These are phyloP conservation scores for Saccopteryx leptura DNA, from an alignment of 2,113 vertebrate species.

Conservation along the genomic window DNA sequence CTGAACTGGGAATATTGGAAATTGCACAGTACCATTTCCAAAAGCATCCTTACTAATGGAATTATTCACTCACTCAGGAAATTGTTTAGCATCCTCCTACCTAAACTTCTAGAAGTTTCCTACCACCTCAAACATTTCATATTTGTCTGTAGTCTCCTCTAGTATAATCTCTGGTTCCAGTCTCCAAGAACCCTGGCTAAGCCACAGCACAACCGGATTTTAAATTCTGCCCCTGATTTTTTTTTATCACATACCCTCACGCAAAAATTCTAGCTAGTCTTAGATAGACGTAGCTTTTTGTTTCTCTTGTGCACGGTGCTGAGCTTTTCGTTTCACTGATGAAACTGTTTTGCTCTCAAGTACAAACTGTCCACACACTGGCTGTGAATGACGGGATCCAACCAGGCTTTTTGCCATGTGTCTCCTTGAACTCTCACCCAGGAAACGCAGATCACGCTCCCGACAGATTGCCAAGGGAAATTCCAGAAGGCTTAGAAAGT, in stretches of 20 bases:
- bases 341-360: constrained; percentile 56
- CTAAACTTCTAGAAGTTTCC: neutral
- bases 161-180: neutral
- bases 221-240: neutral
- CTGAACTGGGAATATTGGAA: neutral
- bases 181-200: neutral
- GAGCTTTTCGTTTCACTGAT: constrained; percentile 12
- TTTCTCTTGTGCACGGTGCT: neutral
- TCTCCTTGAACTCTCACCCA: constrained; percentile 64
- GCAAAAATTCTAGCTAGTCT: neutral
- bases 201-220: neutral
- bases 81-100: neutral
- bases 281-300: neutral
- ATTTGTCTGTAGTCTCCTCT: neutral
- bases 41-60: neutral
- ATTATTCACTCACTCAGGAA: neutral
- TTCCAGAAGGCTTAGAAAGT: constrained; percentile 54
- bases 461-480: constrained; percentile 49
- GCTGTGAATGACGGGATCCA: constrained; percentile 29
- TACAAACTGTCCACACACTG: constrained; percentile 23
- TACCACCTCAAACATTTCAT: neutral
- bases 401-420: constrained; percentile 34
- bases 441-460: constrained; percentile 56
- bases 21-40: neutral
- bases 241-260: neutral